phyloP scores from a whole-genome alignment of 2,888 invertebrate species.

The Endotricha flammealis region DNA sequence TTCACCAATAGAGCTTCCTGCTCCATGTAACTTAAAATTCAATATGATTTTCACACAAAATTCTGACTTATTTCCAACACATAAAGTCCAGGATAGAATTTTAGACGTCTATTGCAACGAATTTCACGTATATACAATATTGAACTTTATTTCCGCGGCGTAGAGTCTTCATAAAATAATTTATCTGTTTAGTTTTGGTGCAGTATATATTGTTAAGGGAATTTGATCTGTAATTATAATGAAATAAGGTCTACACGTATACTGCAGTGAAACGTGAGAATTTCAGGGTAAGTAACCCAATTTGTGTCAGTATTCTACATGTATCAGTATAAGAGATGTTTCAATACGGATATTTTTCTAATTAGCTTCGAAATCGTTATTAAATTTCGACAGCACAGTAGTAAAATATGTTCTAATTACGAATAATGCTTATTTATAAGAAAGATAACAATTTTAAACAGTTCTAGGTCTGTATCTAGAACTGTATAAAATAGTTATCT shows the following conservation, averaged over 20 bases:
- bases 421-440: too few species aligned
- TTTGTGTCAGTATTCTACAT: conserved; percentile 4
- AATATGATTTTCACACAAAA: neutral
- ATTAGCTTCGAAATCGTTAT: too few species aligned
- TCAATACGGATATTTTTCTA: neutral
- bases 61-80: neutral
- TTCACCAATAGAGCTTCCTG: conserved; percentile 14
- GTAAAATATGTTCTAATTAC: too few species aligned
- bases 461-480: too few species aligned
- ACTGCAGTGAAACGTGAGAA: conserved; percentile 7
- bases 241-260: neutral
- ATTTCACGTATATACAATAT: neutral
- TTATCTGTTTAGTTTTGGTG: neutral
- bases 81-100: conserved; percentile 2
- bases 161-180: conserved; percentile 1
- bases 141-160: neutral
- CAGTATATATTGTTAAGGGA: neutral
- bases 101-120: neutral
- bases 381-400: too few species aligned
- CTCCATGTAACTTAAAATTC: conserved; percentile 3
- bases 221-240: neutral
- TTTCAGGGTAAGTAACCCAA: conserved; percentile 3
- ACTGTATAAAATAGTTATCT: too few species aligned
- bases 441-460: too few species aligned
- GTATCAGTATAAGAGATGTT: neutral